Conservation (phyloP, 2,888 invertebrate genomes). For the Euspilapteryx auroguttella region DNA sequence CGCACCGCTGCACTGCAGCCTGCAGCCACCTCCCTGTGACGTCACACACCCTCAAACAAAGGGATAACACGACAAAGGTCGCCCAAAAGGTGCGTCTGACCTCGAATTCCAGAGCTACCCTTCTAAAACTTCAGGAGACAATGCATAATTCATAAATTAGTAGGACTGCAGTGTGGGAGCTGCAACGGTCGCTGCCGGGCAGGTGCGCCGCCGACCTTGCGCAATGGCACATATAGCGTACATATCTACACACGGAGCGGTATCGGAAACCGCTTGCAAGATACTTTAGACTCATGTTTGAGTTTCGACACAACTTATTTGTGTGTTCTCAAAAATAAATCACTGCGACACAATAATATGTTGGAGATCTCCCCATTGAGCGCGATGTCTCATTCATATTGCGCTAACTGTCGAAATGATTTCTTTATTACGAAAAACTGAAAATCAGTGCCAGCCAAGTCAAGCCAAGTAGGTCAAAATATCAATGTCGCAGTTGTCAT, state of each 20-base stretch:
- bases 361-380: too few relatives aligned
- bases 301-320: conserved; percentile 34
- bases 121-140: conserved; percentile 15
- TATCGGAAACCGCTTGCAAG: conserved; percentile 44
- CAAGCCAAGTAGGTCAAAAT: conserved; percentile 44
- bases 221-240: conserved; percentile 36
- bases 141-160: conserved; percentile 25
- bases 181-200: conserved; percentile 40
- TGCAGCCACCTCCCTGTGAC: not conserved
- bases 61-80: conserved; percentile 7
- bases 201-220: conserved; percentile 49
- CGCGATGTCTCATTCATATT: too few relatives aligned
- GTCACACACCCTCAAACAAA: not conserved
- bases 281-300: conserved; percentile 21
- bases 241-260: conserved; percentile 29
- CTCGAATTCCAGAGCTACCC: conserved; percentile 22
- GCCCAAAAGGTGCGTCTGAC: conserved; percentile 19
- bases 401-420: too few relatives aligned
- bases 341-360: too few relatives aligned
- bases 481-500: conserved; percentile 47
- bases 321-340: too few relatives aligned
- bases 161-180: conserved; percentile 26
- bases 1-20: not conserved
- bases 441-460: not conserved
- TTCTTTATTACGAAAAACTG: conserved; percentile 6